phyloP scores from a whole-genome alignment of 1,140 invertebrate genomes.

The Mya arenaria region DNA sequence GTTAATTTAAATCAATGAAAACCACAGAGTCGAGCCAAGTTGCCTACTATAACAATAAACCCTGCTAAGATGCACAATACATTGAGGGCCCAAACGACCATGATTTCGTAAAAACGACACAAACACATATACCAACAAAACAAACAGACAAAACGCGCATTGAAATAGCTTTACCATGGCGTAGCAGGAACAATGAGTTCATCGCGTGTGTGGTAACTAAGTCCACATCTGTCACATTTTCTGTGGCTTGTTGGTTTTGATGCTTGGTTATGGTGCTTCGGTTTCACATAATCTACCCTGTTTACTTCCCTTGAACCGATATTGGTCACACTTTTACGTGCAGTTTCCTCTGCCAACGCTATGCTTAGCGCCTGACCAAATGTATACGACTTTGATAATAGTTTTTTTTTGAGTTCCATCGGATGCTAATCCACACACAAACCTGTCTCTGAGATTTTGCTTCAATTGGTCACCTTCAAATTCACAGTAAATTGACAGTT shows the following conservation, averaged over 20 bases:
- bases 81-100: too few species aligned
- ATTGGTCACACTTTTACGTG: neutral
- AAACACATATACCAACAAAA: too few species aligned
- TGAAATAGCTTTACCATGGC: too few species aligned
- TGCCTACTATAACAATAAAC: too few species aligned
- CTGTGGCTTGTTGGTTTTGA: neutral
- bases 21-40: too few species aligned
- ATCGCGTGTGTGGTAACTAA: neutral
- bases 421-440: neutral
- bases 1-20: too few species aligned
- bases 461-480: constrained; percentile 2
- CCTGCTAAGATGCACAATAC: too few species aligned
- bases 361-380: neutral
- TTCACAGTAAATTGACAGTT: neutral
- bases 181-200: too few species aligned
- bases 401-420: neutral
- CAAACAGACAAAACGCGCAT: too few species aligned
- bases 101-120: too few species aligned
- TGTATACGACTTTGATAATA: neutral
- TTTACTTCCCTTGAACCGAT: neutral
- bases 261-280: neutral
- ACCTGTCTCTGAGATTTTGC: constrained; percentile 20
- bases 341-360: neutral
- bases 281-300: neutral
- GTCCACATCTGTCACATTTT: neutral